A percentile compares a stretch with the other conserved stretches of the same genome.
phyloP scores from a whole-genome alignment of 2,888 invertebrate species.

The Pseudoips prasinana region DNA sequence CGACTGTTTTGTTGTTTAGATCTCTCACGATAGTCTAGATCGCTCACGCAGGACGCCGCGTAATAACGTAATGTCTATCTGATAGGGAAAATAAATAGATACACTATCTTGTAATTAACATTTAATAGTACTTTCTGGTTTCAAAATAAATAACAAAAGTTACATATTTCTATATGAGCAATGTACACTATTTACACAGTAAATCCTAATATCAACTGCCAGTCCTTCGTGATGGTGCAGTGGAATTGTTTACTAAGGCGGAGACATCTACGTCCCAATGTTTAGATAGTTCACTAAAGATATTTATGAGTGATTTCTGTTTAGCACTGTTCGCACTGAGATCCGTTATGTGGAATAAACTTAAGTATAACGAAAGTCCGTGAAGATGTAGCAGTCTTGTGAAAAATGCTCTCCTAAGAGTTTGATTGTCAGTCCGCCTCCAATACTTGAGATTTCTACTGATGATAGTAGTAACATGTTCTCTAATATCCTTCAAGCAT shows the following conservation, averaged over 20 bases:
- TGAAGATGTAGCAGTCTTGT: slow-evolving; percentile 67
- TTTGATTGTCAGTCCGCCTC: slow-evolving; percentile 58
- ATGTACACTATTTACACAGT: slow-evolving; percentile 75
- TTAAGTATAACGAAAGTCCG: slow-evolving; percentile 59
- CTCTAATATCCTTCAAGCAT: slow-evolving; percentile 74
- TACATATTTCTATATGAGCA: slow-evolving; percentile 60
- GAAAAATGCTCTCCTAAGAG: slow-evolving; percentile 57
- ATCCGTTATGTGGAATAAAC: slow-evolving; percentile 58
- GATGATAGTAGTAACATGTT: slow-evolving; percentile 74
- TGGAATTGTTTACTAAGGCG: slow-evolving; percentile 50
- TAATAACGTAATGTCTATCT: too few species aligned
- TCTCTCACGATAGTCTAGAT: too few species aligned
- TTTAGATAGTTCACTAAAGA: slow-evolving; percentile 51
- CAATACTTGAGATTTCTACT: slow-evolving; percentile 78
- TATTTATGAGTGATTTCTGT: slow-evolving; percentile 44
- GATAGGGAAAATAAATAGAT: background rate
- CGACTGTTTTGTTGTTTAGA: too few species aligned
- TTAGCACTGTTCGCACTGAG: slow-evolving; percentile 48
- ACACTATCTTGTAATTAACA: slow-evolving; percentile 41
- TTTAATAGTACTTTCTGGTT: slow-evolving; percentile 56
- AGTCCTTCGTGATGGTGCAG: slow-evolving; percentile 29
- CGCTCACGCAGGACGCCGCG: too few species aligned
- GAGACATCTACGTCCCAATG: slow-evolving; percentile 60
- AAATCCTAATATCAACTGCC: slow-evolving; percentile 40
- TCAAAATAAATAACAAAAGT: slow-evolving; percentile 64